phyloP scores from a whole-genome alignment of 2,113 vertebrate genomes.

The Etheostoma cragini region DNA sequence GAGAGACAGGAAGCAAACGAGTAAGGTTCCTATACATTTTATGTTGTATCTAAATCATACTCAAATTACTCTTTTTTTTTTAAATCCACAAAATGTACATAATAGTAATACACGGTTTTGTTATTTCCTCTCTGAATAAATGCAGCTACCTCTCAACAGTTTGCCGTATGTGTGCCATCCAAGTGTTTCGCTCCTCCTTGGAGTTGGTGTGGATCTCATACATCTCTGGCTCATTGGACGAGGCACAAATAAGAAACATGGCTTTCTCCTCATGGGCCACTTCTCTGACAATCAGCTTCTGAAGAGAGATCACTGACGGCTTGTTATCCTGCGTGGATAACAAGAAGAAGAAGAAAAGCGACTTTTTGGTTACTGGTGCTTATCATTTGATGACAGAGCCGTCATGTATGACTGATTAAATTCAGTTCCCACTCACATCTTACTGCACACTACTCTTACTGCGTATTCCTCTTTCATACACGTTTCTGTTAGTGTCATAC shows the following conservation, averaged over 20 bases:
- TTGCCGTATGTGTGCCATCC: slow-evolving; percentile 93
- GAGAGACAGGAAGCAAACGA: neutral
- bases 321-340: slow-evolving; percentile 89
- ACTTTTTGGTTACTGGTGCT: neutral
- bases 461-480: neutral
- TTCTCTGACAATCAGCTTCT: slow-evolving; percentile 96
- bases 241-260: slow-evolving; percentile 98
- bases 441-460: neutral
- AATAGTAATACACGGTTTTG: neutral
- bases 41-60: neutral
- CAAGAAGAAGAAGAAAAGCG: neutral
- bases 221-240: slow-evolving; percentile 94
- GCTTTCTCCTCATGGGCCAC: slow-evolving; percentile 97
- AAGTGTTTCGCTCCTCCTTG: slow-evolving; percentile 94
- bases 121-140: neutral
- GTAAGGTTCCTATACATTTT: neutral
- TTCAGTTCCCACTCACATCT: neutral
- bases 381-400: neutral
- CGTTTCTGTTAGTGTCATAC: neutral
- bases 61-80: too few species aligned
- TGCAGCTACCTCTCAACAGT: slow-evolving; percentile 91
- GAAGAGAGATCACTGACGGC: slow-evolving; percentile 92
- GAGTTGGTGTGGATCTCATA: slow-evolving; percentile 95
- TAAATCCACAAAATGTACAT: neutral
- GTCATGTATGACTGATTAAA: neutral